Percentiles rank a stretch among this genome's conserved stretches.
Conservation (phyloP, 2,888 invertebrate genomes). For the Diogma glabrata region DNA sequence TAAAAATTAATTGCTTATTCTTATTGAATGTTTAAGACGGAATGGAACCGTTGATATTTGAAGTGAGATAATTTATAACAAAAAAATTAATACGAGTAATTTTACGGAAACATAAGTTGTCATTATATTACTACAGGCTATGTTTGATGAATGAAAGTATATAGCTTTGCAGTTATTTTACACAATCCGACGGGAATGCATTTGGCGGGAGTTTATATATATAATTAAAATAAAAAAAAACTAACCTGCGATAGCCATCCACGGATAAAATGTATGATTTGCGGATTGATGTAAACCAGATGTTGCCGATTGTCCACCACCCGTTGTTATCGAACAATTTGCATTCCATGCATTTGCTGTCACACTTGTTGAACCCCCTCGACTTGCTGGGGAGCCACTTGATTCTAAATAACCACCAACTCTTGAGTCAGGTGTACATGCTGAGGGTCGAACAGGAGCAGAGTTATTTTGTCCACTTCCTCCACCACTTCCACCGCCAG, state of each 20-base stretch:
- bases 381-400: constrained; percentile 58
- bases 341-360: constrained; percentile 71
- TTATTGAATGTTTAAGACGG: too few species aligned
- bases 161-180: background rate
- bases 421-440: constrained; percentile 80
- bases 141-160: too few species aligned
- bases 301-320: constrained; percentile 66
- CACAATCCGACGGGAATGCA: background rate
- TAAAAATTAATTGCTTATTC: too few species aligned
- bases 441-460: constrained; percentile 66
- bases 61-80: too few species aligned
- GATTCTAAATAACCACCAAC: constrained; percentile 66
- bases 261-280: constrained; percentile 92
- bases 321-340: constrained; percentile 70
- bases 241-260: constrained; percentile 99
- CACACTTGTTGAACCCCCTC: constrained; percentile 51
- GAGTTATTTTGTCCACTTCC: constrained; percentile 26
- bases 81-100: too few species aligned
- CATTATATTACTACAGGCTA: too few species aligned
- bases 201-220: background rate
- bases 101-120: too few species aligned
- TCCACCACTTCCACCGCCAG: constrained; percentile 39
- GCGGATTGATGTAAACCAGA: constrained; percentile 81
- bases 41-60: too few species aligned
- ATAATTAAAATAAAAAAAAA: constrained; percentile 13